These are phyloP conservation scores for Kryphioiulus occultus DNA, from an alignment of 2,888 invertebrate genomes.

Conservation along the genomic window DNA sequence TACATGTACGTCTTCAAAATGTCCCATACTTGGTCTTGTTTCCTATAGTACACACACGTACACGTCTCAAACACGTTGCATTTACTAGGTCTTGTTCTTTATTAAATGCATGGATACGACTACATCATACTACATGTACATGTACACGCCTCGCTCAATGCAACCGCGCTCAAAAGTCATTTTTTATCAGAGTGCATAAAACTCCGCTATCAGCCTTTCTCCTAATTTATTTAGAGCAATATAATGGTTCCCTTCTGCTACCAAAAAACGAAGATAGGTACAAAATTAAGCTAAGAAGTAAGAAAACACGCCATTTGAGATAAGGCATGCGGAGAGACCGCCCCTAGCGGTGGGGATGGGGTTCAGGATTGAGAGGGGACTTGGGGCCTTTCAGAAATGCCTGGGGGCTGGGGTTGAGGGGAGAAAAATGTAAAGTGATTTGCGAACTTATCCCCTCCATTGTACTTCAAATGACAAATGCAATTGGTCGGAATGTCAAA, in stretches of 20 bases:
- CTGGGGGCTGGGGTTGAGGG: no score
- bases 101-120: no score
- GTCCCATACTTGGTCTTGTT: no score
- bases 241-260: background rate
- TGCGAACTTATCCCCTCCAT: background rate
- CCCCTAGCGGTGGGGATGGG: background rate
- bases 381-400: background rate
- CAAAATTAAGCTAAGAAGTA: background rate
- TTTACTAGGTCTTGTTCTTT: background rate
- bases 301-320: background rate
- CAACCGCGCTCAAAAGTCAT: no score
- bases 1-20: no score
- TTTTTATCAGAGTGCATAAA: background rate
- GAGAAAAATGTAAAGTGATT: background rate
- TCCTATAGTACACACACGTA: no score
- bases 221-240: background rate
- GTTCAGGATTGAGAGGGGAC: background rate
- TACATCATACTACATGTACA: no score
- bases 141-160: no score
- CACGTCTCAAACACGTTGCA: no score
- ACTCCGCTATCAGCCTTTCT: background rate
- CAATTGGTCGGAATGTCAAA: background rate
- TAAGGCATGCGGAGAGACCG: background rate
- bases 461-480: background rate
- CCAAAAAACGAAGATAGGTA: background rate